Percentiles rank a stretch among this genome's conserved stretches.
Conservation (phyloP, 2,888 invertebrate species). For the Oxyteleia sp. region DNA sequence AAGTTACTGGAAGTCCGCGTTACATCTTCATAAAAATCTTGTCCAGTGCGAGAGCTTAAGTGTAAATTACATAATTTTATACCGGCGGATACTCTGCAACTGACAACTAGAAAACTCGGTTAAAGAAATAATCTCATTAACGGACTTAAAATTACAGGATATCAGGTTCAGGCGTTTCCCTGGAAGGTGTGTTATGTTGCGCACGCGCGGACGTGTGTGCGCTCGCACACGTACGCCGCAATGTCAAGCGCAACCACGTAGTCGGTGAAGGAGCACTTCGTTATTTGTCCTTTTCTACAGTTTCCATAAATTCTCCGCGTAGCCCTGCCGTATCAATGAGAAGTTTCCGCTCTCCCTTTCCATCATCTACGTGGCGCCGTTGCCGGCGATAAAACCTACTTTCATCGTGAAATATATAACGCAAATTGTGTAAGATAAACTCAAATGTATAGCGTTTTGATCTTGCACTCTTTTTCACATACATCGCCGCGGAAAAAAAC, state of each 20-base stretch:
- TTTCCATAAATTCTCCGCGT: constrained; percentile 80
- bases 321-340: constrained; percentile 79
- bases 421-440: constrained; percentile 69
- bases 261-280: constrained; percentile 32
- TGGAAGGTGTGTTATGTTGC: background rate
- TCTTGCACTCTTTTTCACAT: constrained; percentile 53
- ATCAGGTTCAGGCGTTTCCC: constrained; percentile 44
- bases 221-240: background rate
- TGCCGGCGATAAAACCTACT: constrained; percentile 60
- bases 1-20: constrained; percentile 1
- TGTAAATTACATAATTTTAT: constrained; percentile 43
- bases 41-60: constrained; percentile 25
- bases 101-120: constrained; percentile 53
- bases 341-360: constrained; percentile 51
- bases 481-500: constrained; percentile 19
- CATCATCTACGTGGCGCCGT: constrained; percentile 42
- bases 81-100: constrained; percentile 16
- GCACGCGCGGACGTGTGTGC: background rate
- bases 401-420: constrained; percentile 58
- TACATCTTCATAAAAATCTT: constrained; percentile 43
- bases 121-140: constrained; percentile 66
- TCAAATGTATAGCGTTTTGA: constrained; percentile 63
- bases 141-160: constrained; percentile 55
- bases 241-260: constrained; percentile 38
- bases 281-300: constrained; percentile 75